Percentiles rank a stretch among this genome's conserved stretches.
phyloP scores from a whole-genome alignment of 2,888 invertebrate species.

The Pammene aurita region DNA sequence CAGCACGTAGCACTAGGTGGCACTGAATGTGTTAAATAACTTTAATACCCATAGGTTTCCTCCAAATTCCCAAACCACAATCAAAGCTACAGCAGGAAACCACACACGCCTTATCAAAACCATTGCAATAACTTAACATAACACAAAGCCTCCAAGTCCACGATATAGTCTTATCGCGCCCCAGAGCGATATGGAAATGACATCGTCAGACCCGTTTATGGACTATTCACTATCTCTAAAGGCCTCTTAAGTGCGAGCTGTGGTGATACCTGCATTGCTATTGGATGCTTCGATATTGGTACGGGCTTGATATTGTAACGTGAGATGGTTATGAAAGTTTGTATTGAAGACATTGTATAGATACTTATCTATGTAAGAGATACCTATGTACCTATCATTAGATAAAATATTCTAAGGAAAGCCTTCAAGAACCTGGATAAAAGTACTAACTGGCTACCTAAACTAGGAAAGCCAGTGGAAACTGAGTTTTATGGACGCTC shows the following conservation, averaged over 20 bases:
- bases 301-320: slow-evolving; percentile 11
- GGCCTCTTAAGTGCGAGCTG: slow-evolving; percentile 57
- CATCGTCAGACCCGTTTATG: slow-evolving; percentile 50
- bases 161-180: slow-evolving; percentile 22
- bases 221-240: slow-evolving; percentile 67
- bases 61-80: slow-evolving; percentile 1
- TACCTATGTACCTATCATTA: not conserved
- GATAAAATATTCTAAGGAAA: too few species aligned
- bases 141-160: slow-evolving; percentile 24
- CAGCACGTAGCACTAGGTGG: too few species aligned
- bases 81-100: slow-evolving; percentile 14
- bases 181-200: slow-evolving; percentile 38
- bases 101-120: slow-evolving; percentile 27
- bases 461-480: too few species aligned
- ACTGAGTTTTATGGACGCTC: too few species aligned
- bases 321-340: slow-evolving; percentile 34
- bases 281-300: slow-evolving; percentile 24
- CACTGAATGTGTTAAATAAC: too few species aligned
- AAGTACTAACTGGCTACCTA: too few species aligned
- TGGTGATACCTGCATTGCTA: slow-evolving; percentile 56
- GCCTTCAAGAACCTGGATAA: too few species aligned
- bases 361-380: too few species aligned
- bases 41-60: too few species aligned
- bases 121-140: slow-evolving; percentile 27
- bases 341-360: not conserved